Percentiles rank a stretch among this genome's conserved stretches.
phyloP scores from a whole-genome alignment of 2,113 vertebrate genomes.

The Xiphias gladius region DNA sequence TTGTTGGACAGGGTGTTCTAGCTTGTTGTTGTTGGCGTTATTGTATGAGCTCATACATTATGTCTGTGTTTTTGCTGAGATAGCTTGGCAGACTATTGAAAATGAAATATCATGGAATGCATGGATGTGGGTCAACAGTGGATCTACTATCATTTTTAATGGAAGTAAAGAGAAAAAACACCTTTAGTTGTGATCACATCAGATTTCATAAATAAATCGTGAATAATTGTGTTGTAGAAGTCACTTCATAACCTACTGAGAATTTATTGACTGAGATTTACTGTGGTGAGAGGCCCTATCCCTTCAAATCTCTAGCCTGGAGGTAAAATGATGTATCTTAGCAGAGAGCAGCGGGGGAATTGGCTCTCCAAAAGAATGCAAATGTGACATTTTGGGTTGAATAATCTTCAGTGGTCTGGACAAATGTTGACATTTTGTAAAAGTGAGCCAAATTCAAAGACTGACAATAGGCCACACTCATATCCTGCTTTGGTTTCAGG shows the following conservation, averaged over 20 bases:
- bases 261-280: constrained; percentile 40
- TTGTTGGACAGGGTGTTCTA: constrained; percentile 8
- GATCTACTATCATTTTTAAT: neutral
- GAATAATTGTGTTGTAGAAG: constrained; percentile 4
- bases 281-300: constrained; percentile 27
- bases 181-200: constrained; percentile 1
- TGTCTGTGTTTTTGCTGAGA: constrained; percentile 21
- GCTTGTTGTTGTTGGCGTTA: constrained; percentile 38
- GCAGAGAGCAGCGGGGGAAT: constrained; percentile 40
- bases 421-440: constrained; percentile 70
- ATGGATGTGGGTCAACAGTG: neutral
- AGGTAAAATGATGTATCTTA: constrained; percentile 53
- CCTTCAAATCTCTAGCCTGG: constrained; percentile 47
- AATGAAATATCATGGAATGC: constrained; percentile 1
- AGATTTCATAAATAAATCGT: constrained; percentile 15
- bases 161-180: neutral
- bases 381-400: constrained; percentile 76
- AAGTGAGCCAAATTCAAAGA: constrained; percentile 46
- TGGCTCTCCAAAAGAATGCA: constrained; percentile 65
- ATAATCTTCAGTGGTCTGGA: constrained; percentile 53
- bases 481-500: neutral
- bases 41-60: constrained; percentile 24
- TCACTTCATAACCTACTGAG: constrained; percentile 21
- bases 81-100: constrained; percentile 11
- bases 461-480: neutral